These are phyloP conservation scores for Tetramorium parvispinum DNA, from an alignment of 1,140 invertebrate genomes.

Conservation along the genomic window DNA sequence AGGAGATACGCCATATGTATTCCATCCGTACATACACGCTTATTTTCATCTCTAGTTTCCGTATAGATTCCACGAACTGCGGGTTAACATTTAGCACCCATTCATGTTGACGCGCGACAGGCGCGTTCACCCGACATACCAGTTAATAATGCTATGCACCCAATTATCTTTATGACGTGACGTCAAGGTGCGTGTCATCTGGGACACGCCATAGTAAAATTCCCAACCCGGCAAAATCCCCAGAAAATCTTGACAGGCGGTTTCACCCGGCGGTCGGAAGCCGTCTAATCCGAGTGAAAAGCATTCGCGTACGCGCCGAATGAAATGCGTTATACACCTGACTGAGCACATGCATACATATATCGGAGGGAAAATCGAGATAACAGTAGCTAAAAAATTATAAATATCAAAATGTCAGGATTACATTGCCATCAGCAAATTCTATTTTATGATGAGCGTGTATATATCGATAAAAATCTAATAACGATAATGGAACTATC, in stretches of 20 bases:
- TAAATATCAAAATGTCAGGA: neutral
- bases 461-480: neutral
- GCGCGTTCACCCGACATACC: conserved; percentile 17
- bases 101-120: conserved; percentile 53
- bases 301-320: conserved; percentile 5
- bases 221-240: conserved; percentile 47
- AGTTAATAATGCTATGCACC: conserved; percentile 58
- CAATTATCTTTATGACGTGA: conserved; percentile 59
- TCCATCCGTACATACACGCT: neutral
- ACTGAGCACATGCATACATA: neutral
- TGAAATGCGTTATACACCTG: conserved; percentile 23
- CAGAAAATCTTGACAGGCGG: conserved; percentile 52
- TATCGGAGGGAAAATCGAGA: conserved; percentile 1
- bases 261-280: conserved; percentile 27
- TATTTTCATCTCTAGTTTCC: conserved; percentile 28
- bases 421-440: neutral
- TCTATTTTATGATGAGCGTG: neutral
- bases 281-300: conserved; percentile 42
- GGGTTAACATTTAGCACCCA: conserved; percentile 45
- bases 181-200: conserved; percentile 48
- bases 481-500: neutral
- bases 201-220: conserved; percentile 36
- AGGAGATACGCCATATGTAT: neutral
- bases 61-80: neutral
- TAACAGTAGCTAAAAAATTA: neutral